Conservation (phyloP, 1,140 invertebrate species). For the Manduca sexta region DNA sequence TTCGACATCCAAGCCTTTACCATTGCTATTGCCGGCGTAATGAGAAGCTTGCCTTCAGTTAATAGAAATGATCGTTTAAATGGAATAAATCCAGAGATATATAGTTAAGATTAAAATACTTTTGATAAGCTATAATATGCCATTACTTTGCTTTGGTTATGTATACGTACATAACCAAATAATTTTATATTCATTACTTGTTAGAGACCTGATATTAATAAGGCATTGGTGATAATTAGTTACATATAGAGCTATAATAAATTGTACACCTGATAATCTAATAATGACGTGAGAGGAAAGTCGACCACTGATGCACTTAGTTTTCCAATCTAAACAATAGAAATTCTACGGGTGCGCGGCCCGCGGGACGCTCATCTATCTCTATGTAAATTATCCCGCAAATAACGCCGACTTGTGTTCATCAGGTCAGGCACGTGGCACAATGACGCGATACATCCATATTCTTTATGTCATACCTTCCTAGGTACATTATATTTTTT, state of each 20-base stretch:
- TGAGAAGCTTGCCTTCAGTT: neutral
- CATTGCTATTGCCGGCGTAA: constrained; percentile 5
- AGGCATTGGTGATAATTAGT: neutral
- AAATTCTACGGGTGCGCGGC: constrained; percentile 68
- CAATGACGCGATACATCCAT: constrained; percentile 10
- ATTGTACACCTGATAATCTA: constrained; percentile 36
- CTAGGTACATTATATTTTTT: too few species aligned
- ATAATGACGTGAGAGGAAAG: constrained; percentile 64
- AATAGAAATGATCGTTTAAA: neutral
- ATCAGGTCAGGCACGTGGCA: constrained; percentile 50
- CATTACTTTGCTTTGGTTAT: too few species aligned
- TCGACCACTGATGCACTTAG: constrained; percentile 57
- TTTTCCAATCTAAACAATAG: constrained; percentile 73
- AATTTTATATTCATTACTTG: too few species aligned
- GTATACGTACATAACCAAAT: too few species aligned
- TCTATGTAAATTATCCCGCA: constrained; percentile 71
- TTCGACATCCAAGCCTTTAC: constrained; percentile 37
- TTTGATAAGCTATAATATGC: too few species aligned
- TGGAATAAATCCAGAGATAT: neutral
- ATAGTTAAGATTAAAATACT: too few species aligned
- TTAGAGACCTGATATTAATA: too few species aligned
- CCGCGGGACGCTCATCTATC: constrained; percentile 64
- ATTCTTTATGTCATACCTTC: too few species aligned
- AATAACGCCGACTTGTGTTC: constrained; percentile 63
- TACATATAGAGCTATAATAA: neutral